These are phyloP conservation scores for Laticauda laticaudata DNA, from an alignment of 2,113 vertebrate species.

Conservation along the genomic window DNA sequence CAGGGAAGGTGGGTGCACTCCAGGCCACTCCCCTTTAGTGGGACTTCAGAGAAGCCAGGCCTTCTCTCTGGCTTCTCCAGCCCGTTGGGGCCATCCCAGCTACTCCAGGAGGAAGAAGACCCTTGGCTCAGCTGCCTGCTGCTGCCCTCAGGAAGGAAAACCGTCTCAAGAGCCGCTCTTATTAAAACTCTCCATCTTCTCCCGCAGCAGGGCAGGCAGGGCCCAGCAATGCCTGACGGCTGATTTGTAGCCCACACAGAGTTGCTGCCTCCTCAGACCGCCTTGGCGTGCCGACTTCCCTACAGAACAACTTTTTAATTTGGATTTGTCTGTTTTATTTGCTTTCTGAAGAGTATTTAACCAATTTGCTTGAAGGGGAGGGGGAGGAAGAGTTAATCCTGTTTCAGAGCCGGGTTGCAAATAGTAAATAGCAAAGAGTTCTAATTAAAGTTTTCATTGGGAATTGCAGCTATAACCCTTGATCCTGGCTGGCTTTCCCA, in stretches of 20 bases:
- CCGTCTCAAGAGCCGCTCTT: background rate
- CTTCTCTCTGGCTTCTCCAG: background rate
- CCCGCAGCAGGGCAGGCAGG: background rate
- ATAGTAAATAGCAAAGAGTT: background rate
- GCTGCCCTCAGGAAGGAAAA: background rate
- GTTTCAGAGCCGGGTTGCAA: background rate
- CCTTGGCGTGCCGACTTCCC: constrained; percentile 7
- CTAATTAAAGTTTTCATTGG: background rate
- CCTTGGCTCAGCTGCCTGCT: background rate
- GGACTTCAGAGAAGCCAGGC: background rate
- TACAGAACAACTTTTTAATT: background rate
- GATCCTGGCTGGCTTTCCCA: background rate
- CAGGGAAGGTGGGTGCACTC: background rate
- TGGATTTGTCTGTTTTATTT: background rate
- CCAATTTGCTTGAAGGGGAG: background rate
- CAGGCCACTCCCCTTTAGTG: background rate
- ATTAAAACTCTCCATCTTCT: constrained; percentile 29
- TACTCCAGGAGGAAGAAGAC: background rate
- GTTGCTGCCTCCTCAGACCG: background rate
- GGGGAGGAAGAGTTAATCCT: background rate
- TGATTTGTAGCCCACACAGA: background rate
- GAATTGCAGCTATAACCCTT: background rate
- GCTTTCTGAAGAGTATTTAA: background rate
- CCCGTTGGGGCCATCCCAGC: background rate
- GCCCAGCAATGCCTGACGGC: background rate